A percentile compares a stretch with the other conserved stretches of the same genome.
Conservation (phyloP, 2,797 vertebrate species). For the Oophaga sylvatica region DNA sequence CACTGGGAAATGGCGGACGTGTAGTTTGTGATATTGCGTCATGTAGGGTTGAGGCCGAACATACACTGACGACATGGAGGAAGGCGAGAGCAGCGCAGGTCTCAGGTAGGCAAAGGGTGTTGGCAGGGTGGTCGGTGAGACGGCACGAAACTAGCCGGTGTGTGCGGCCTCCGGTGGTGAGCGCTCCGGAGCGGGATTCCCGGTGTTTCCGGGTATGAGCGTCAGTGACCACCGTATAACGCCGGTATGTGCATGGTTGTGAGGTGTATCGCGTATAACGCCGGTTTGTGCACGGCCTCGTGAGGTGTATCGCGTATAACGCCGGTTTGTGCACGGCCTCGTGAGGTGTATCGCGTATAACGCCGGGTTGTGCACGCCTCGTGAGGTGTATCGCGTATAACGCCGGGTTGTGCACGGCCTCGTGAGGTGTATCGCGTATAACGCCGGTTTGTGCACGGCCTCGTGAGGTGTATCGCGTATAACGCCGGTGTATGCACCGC, state of each 20-base stretch:
- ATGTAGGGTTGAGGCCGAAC: too few relatives aligned
- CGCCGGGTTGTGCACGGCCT: too few relatives aligned
- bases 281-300: too few relatives aligned
- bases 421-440: too few relatives aligned
- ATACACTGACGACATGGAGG: conserved; percentile 2
- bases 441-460: too few relatives aligned
- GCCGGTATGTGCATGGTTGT: too few relatives aligned
- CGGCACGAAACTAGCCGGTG: background rate
- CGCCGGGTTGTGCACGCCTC: too few relatives aligned
- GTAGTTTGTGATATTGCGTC: background rate
- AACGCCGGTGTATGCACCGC: too few relatives aligned
- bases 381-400: too few relatives aligned
- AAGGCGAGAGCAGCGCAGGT: background rate
- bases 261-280: background rate
- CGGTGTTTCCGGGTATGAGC: background rate
- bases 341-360: too few relatives aligned
- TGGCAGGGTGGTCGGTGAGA: background rate
- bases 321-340: too few relatives aligned
- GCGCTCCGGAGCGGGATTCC: background rate
- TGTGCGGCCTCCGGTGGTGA: background rate
- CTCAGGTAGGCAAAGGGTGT: conserved; percentile 1
- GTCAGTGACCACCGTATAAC: background rate
- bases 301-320: background rate
- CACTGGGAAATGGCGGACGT: background rate
- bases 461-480: background rate